Evolutionary conservation across 2,888 invertebrate species (phyloP).

Genomic region (Tipula confusa): DNA sequence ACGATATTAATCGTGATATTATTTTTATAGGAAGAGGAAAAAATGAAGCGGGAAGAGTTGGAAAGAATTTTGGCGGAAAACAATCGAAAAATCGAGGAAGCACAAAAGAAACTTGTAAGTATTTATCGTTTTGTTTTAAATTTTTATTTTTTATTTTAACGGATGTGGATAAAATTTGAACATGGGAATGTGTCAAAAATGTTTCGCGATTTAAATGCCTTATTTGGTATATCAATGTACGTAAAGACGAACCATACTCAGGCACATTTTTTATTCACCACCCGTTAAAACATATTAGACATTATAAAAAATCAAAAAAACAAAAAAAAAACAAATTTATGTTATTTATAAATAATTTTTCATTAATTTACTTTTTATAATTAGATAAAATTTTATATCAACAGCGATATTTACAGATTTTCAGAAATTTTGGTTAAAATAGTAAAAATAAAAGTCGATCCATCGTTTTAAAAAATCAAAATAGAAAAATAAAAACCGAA

Average conservation of each 20-base stretch:
- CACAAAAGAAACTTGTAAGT: conserved; percentile 91
- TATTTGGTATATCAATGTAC: neutral
- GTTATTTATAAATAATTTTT: conserved; percentile 25
- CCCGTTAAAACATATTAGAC: neutral
- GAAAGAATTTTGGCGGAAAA: conserved; percentile 97
- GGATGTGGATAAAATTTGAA: neutral
- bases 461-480: neutral
- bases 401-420: conserved; percentile 25
- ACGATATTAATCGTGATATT: conserved; percentile 28
- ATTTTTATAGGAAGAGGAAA: conserved; percentile 92
- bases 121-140: conserved; percentile 26
- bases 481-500: conserved; percentile 12
- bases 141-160: conserved; percentile 4
- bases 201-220: neutral
- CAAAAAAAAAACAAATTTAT: neutral
- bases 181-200: neutral
- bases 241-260: neutral
- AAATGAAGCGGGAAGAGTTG: conserved; percentile 89
- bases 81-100: conserved; percentile 95
- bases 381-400: conserved; percentile 25
- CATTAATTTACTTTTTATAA: conserved; percentile 25
- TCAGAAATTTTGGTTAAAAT: conserved; percentile 25
- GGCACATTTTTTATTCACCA: neutral
- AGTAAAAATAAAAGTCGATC: neutral
- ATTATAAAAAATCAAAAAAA: too few species aligned